phyloP scores from a whole-genome alignment of 1,140 invertebrate genomes.

The Bombus huntii region DNA sequence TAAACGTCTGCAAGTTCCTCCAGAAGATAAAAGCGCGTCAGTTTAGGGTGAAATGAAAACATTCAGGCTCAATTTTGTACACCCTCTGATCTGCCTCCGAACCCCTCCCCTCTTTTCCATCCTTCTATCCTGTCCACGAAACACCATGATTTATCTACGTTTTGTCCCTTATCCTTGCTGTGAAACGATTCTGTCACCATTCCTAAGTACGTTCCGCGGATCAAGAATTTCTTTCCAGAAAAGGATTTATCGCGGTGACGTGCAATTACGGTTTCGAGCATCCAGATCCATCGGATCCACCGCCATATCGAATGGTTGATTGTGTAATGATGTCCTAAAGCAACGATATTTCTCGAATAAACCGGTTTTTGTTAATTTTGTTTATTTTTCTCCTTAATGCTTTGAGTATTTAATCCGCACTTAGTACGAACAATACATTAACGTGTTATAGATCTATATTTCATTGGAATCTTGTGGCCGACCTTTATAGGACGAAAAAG shows the following conservation, averaged over 20 bases:
- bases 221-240: slow-evolving; percentile 56
- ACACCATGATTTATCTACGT: slow-evolving; percentile 67
- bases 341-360: background rate
- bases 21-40: slow-evolving; percentile 36
- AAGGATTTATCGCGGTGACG: slow-evolving; percentile 61
- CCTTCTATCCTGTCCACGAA: slow-evolving; percentile 13
- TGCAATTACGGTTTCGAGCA: slow-evolving; percentile 57
- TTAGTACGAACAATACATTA: no score
- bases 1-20: slow-evolving; percentile 9
- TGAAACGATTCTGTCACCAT: slow-evolving; percentile 58
- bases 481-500: no score
- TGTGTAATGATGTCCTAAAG: slow-evolving; percentile 4
- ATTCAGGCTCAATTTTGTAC: slow-evolving; percentile 26
- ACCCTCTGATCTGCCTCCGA: background rate
- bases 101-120: background rate
- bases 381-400: no score
- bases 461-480: no score
- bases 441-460: no score
- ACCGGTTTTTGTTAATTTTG: background rate
- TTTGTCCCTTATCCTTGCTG: slow-evolving; percentile 58
- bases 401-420: no score
- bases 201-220: slow-evolving; percentile 56
- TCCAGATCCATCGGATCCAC: slow-evolving; percentile 1
- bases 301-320: background rate
- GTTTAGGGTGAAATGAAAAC: slow-evolving; percentile 35